Base-by-base conservation (phyloP, 2,888 invertebrate genomes). In the Leucania comma region DNA sequence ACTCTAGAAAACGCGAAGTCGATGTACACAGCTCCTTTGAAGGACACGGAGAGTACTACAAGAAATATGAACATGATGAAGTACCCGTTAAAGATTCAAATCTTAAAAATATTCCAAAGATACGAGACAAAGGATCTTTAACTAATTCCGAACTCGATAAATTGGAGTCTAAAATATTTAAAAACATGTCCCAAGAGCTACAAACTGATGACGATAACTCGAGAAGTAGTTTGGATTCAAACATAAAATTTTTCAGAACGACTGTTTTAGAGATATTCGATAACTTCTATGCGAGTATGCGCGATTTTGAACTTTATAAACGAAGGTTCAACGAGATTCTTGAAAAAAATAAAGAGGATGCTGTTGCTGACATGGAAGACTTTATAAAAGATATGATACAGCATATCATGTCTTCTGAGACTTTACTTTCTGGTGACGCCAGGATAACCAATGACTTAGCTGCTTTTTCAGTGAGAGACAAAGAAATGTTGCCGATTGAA, bases 331-430 rank as follows among this genome's bases (percentile, higher is more conserved):
- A 93, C n/a, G 92, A 92, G 5, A 94, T 95, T 61, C 78, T 95
- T 42, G 83, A 84, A 8, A 94, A 90, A 69, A 93, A 89, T 75
- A 88, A 87, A 46, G 90, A 88, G 3, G 91, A 93, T 6, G 89
- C 91, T 2, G 67, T 94, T 1, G 83, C 81, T 10, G 93, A 93
- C 64, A 94, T 94, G 94, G 94, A 94, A 82, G 88, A 91, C 3
- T 94, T 95, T 68, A 92, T 95, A 58, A 93, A 89, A 81, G 93
- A 94, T 50, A 92, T 94, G 89, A 91, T 95, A 75, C 91, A 93
- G 14, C 89, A 93, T 63, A 93, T 94, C n/a, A 88, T 90, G 77
- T 91, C 92, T 2, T 90, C 92, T 0, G 92, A 93, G 14, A 89
- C 88, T 14, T 82, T 86, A 5, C 64, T 84, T 12, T 81, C 87